These are phyloP conservation scores for Apistogramma diplotaenia DNA, from an alignment of 2,113 vertebrate species.

Conservation along the genomic window DNA sequence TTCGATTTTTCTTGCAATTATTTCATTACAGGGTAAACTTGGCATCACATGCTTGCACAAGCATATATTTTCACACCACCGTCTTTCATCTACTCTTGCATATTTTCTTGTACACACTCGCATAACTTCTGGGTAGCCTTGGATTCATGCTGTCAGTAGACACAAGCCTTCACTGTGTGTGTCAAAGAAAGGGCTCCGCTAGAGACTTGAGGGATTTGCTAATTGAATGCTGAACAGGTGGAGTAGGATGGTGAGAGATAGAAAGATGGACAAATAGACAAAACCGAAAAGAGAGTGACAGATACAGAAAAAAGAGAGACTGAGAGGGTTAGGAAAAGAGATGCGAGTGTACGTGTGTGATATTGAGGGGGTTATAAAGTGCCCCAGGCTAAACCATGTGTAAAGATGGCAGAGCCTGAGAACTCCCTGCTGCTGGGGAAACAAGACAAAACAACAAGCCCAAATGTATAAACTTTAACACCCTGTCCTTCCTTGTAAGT, in stretches of 20 bases:
- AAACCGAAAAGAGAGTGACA: conserved; percentile 34
- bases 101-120: conserved; percentile 21
- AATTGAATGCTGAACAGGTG: conserved; percentile 57
- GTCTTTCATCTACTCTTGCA: neutral
- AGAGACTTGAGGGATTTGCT: conserved; percentile 65
- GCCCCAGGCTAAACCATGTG: conserved; percentile 55
- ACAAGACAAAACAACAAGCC: conserved; percentile 63
- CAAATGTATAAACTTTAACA: conserved; percentile 64
- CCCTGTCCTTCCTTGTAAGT: conserved; percentile 56
- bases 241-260: conserved; percentile 30
- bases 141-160: conserved; percentile 74
- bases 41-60: neutral
- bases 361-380: conserved; percentile 39
- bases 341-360: neutral
- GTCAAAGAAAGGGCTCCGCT: conserved; percentile 69
- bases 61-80: neutral
- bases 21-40: too few species aligned
- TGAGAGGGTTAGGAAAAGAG: neutral
- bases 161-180: conserved; percentile 57
- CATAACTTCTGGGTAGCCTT: conserved; percentile 58
- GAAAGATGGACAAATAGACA: conserved; percentile 9
- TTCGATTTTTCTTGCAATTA: too few species aligned
- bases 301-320: conserved; percentile 26
- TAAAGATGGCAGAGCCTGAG: conserved; percentile 55
- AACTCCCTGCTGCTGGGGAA: conserved; percentile 54